A percentile compares a stretch with the other conserved stretches of the same genome.
Evolutionary conservation across 2,888 invertebrate species (phyloP).

Genomic region (Apodemia zela): DNA sequence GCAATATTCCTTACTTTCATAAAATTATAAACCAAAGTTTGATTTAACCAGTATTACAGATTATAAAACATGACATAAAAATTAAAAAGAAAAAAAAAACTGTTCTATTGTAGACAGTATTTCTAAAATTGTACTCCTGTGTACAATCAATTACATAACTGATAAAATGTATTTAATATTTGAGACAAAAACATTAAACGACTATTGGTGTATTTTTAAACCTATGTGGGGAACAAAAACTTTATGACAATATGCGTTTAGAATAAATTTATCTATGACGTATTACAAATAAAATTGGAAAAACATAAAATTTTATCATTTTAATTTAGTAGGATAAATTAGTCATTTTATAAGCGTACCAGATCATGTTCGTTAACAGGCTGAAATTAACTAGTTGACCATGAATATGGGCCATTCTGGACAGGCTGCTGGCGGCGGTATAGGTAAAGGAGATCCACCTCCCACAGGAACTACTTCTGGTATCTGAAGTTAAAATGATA

Average conservation of each 20-base stretch:
- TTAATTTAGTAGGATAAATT: not conserved
- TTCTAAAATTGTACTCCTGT: not conserved
- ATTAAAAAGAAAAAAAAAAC: not conserved
- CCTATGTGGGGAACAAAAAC: not conserved
- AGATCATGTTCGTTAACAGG: not conserved
- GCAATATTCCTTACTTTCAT: constrained; percentile 3
- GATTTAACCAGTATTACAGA: not conserved
- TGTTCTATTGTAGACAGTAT: not conserved
- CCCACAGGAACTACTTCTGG: constrained; percentile 70
- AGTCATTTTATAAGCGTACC: not conserved
- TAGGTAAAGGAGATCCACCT: constrained; percentile 68
- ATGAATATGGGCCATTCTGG: constrained; percentile 74
- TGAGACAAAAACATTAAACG: not conserved
- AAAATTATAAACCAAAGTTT: not conserved
- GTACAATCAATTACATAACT: not conserved
- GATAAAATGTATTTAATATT: not conserved
- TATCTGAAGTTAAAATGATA: constrained; percentile 46
- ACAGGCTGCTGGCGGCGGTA: constrained; percentile 67
- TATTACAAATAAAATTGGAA: not conserved
- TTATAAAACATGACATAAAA: not conserved
- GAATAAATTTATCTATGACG: not conserved
- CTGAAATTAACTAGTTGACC: constrained; percentile 51
- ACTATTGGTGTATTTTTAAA: not conserved
- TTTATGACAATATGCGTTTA: not conserved
- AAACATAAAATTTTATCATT: not conserved